These are phyloP conservation scores for Pristionchus pacificus DNA, from an alignment of 1,140 invertebrate species.

Conservation along the genomic window DNA sequence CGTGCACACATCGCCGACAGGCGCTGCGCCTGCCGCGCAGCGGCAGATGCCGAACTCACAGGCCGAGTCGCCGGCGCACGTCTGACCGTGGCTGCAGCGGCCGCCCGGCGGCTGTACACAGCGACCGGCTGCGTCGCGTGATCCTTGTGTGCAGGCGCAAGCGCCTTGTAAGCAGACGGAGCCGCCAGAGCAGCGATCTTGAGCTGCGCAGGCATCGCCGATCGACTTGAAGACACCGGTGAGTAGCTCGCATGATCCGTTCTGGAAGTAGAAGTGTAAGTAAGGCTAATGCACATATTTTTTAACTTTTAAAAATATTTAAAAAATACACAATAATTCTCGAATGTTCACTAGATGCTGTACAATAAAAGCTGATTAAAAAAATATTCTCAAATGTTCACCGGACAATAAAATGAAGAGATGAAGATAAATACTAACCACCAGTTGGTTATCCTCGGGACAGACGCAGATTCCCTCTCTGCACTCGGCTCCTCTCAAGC, in stretches of 20 bases:
- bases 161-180: slow-evolving; percentile 27
- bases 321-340: background rate
- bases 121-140: slow-evolving; percentile 24
- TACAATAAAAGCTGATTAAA: no score
- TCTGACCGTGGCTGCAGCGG: slow-evolving; percentile 35
- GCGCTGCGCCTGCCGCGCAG: slow-evolving; percentile 24
- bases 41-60: slow-evolving; percentile 38
- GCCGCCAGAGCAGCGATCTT: slow-evolving; percentile 36
- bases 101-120: slow-evolving; percentile 35
- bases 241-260: slow-evolving; percentile 7
- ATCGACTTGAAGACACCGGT: slow-evolving; percentile 27
- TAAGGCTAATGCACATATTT: no score
- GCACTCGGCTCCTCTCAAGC: background rate
- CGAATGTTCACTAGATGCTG: no score
- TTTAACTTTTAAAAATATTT: no score
- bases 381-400: no score
- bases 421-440: background rate
- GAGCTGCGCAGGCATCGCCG: slow-evolving; percentile 22
- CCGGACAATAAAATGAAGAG: no score
- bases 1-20: slow-evolving; percentile 15
- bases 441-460: background rate
- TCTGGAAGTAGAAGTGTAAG: background rate
- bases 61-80: slow-evolving; percentile 27
- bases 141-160: slow-evolving; percentile 36
- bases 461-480: background rate